phyloP scores from a whole-genome alignment of 2,888 invertebrate species.

The Drosophila buzzatii region DNA sequence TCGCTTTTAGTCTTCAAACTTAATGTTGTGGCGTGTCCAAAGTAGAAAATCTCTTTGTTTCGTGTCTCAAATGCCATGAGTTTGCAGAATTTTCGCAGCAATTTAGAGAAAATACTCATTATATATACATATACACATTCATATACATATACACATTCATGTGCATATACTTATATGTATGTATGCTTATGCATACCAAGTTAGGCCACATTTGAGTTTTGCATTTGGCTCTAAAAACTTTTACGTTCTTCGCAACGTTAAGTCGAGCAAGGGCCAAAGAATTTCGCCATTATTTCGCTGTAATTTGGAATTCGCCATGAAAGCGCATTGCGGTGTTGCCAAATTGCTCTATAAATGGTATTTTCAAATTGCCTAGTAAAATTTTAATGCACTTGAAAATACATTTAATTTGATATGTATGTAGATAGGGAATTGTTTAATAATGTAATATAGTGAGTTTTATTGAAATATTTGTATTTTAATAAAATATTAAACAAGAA shows the following conservation, averaged over 20 bases:
- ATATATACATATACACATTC: background rate
- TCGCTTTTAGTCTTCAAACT: constrained; percentile 18
- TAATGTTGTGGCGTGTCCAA: constrained; percentile 43
- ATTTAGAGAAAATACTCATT: constrained; percentile 33
- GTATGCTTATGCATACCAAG: background rate
- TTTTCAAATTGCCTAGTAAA: background rate
- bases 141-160: background rate
- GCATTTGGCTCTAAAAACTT: background rate
- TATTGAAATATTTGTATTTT: too few relatives aligned
- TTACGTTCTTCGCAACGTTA: background rate
- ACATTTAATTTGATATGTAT: too few relatives aligned
- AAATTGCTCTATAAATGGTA: too few relatives aligned
- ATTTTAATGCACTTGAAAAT: too few relatives aligned
- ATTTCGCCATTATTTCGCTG: constrained; percentile 13
- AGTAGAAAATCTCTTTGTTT: constrained; percentile 71
- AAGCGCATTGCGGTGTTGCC: background rate
- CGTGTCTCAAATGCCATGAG: constrained; percentile 69
- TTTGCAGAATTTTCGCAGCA: constrained; percentile 63
- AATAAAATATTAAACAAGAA: too few relatives aligned
- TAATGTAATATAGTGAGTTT: too few relatives aligned
- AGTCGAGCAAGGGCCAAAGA: background rate
- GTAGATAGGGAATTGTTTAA: too few relatives aligned
- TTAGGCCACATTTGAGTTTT: constrained; percentile 5
- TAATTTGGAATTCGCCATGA: background rate
- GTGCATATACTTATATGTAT: background rate